Evolutionary conservation across 1,140 invertebrate species (phyloP), one percentile per base, ranked within the genome.

Genomic region (Drosophila serrata): DNA sequence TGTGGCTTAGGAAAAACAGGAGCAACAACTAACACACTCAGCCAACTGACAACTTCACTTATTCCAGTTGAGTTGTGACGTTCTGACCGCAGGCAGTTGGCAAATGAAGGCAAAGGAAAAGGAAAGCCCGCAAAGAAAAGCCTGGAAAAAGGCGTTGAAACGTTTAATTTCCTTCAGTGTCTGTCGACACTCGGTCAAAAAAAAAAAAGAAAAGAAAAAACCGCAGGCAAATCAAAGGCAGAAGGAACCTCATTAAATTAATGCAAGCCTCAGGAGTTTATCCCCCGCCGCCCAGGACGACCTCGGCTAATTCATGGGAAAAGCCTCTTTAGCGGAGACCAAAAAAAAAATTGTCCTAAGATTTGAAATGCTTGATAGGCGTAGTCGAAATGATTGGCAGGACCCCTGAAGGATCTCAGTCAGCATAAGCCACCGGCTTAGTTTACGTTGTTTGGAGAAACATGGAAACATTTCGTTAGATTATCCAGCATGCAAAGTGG

Each of bases 161-260:
- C 58, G 78, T 79, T 61, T 75, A 49, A 68, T 75, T 75, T 77
- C 51, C 58, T 51, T 75, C 55, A 35, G 35, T 72, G 70, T 67
- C 46, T 67, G 65, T 62, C 81, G 78, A 64, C 82, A 81, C 62
- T 77, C 37, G 45, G 63, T 33, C 51, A 63, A 13, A 46, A 70
- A 58, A 43, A 72, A 12, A 15, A 9, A 45, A 29, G 45, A 27
- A 35, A 17, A 57, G 33, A 82, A 87, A 88, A 58, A 75, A 53
- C 72, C 60, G 53, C 60, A 67, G 40, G 57, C 69, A 87, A 87
- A 78, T 61, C 75, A 76, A 76, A 76, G 77, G 65, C 79, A 80
- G 60, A 75, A 79, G 78, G 55, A 90, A 90, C 68, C 85, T 90
- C 85, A 90, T 90, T 90, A 90, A 90, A 90, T 90, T 90, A 90